Percentiles rank a stretch among this genome's conserved stretches.
These are phyloP conservation scores for Hipposideros larvatus DNA, from an alignment of 2,797 vertebrate species.

Conservation along the genomic window DNA sequence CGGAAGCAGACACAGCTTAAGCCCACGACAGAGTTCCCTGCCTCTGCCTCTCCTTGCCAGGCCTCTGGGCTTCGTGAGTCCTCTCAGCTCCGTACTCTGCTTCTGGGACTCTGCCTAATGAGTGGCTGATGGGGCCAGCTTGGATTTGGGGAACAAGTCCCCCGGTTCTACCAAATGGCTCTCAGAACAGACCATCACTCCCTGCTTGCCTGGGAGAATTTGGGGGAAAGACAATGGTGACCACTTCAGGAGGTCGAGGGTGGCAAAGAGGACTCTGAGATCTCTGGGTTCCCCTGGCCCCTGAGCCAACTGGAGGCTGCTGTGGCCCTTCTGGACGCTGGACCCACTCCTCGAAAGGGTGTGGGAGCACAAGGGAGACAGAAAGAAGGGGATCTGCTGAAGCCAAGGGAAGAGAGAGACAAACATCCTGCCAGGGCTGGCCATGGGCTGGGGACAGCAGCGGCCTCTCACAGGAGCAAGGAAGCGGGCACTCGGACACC, in stretches of 20 bases:
- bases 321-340: background rate
- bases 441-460: background rate
- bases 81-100: background rate
- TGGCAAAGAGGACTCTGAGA: background rate
- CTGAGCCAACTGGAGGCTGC: background rate
- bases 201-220: fast-evolving
- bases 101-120: background rate
- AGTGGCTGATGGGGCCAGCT: background rate
- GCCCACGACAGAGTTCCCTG: background rate
- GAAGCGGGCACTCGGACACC: slow-evolving; percentile 89
- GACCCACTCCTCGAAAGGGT: background rate
- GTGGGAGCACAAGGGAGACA: background rate
- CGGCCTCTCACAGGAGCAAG: slow-evolving; percentile 85
- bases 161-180: background rate
- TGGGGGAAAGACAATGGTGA: background rate
- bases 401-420: background rate
- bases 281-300: background rate
- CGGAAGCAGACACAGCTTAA: background rate
- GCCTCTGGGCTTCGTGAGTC: slow-evolving; percentile 6
- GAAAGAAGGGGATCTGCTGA: background rate
- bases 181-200: background rate
- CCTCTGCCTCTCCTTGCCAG: background rate
- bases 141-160: slow-evolving; percentile 5
- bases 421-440: background rate
- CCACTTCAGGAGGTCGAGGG: background rate